Conservation (phyloP, 2,113 vertebrate species). For the Hippocampus mohnikei region DNA sequence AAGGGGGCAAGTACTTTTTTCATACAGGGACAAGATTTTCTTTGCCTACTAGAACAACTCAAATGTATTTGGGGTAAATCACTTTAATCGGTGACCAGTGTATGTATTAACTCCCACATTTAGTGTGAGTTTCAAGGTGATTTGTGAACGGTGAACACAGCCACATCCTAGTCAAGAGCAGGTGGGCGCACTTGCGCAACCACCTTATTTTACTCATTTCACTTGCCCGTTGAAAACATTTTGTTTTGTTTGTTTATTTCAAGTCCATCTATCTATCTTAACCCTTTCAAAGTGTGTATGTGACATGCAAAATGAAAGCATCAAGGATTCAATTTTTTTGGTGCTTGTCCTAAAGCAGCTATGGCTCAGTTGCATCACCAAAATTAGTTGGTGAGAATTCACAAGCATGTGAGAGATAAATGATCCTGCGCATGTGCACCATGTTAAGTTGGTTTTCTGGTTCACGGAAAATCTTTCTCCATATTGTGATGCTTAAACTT, state of each 20-base stretch:
- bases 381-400: slow-evolving; percentile 3
- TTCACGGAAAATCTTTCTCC: too few relatives aligned
- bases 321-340: not conserved
- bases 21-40: too few relatives aligned
- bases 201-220: not conserved
- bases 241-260: not conserved
- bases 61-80: too few relatives aligned
- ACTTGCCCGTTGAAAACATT: too few relatives aligned
- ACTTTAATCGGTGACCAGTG: too few relatives aligned
- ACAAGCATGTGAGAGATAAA: slow-evolving; percentile 5
- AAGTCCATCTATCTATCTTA: not conserved
- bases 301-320: not conserved
- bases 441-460: not conserved
- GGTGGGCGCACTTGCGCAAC: too few relatives aligned
- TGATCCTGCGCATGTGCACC: not conserved
- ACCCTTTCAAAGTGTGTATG: not conserved
- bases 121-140: too few relatives aligned
- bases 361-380: slow-evolving; percentile 1
- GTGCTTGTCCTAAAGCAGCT: not conserved
- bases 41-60: too few relatives aligned
- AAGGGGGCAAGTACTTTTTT: too few relatives aligned
- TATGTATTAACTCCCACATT: too few relatives aligned
- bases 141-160: too few relatives aligned
- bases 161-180: too few relatives aligned
- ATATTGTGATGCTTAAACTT: not conserved